phyloP scores from a whole-genome alignment of 1,140 invertebrate species.

The Cydia pomonella region DNA sequence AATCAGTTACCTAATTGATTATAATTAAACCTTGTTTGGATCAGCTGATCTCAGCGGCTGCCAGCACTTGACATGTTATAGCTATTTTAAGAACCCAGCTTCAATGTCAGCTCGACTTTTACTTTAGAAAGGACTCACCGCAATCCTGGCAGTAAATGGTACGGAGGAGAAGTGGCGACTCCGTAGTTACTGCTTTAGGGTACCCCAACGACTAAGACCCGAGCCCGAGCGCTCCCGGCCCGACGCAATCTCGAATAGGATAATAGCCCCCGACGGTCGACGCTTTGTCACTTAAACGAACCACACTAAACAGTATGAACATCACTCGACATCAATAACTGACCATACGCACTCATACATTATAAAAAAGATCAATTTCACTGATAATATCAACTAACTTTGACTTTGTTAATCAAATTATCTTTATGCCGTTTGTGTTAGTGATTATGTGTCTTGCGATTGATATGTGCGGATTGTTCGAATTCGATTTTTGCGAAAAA shows the following conservation, averaged over 20 bases:
- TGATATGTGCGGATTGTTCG: constrained; percentile 25
- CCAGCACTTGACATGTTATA: constrained; percentile 76
- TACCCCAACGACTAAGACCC: constrained; percentile 71
- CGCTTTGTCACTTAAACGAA: constrained; percentile 77
- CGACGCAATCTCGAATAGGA: constrained; percentile 76
- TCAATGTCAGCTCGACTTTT: constrained; percentile 68
- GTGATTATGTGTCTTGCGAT: constrained; percentile 15
- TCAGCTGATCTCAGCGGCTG: constrained; percentile 74
- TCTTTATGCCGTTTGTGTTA: constrained; percentile 57
- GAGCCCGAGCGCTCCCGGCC: constrained; percentile 67
- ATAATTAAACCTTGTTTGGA: constrained; percentile 70
- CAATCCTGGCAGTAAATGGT: constrained; percentile 77
- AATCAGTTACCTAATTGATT: constrained; percentile 73
- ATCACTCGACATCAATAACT: constrained; percentile 68
- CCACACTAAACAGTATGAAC: constrained; percentile 69
- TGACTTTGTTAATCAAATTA: constrained; percentile 73
- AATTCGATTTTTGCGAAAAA: constrained; percentile 29
- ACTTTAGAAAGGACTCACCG: constrained; percentile 59
- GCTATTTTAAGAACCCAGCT: constrained; percentile 79
- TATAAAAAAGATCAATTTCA: constrained; percentile 56
- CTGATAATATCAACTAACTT: constrained; percentile 60
- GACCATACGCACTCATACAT: constrained; percentile 71
- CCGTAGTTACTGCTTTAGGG: constrained; percentile 78
- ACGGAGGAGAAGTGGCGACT: constrained; percentile 71
- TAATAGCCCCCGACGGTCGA: constrained; percentile 74